Base-by-base conservation (phyloP, 2,113 vertebrate genomes). In the Calidris pygmaea region DNA sequence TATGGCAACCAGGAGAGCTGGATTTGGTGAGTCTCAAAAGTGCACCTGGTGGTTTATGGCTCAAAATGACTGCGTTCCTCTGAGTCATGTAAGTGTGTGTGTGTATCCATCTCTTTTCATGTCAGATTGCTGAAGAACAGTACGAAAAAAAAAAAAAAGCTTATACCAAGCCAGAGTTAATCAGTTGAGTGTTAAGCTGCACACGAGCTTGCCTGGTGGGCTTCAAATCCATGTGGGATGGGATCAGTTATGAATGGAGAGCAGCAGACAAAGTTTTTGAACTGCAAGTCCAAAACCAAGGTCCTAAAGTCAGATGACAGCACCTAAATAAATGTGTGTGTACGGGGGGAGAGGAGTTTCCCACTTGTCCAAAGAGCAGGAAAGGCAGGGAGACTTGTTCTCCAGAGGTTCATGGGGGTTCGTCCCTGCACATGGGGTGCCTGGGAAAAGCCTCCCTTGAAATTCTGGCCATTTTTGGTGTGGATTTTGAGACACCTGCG, bases 1-100 rank as follows among this genome's bases (percentile, higher is more conserved):
- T 95, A 96, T 97, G 97, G 93, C 94, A 97, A 96, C 52, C 72
- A 96, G 65, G 82, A 96, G 84, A 89, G 59, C 60, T 78, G 87
- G 68, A 85, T 90, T 96, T 94, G 80, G 91, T 96, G 87, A 89
- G 87, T 68, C 94, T 96, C 95, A 90, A 55, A 97, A 93, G 76
- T 63, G 63, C 96, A 96, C 80, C 83, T 97, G 94, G 95, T 82
- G 74, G 73, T 97, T 97, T 96, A 96, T 87, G 80, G 83, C 78
- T 94, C 90, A 52, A 97, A 94, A 90, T 73, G 56, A 70, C 77
- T 50, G 50, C 0, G 7, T 72, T 95, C 65, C 65, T 92, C 84
- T 96, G 76, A 90, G 89, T 78, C 63, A 77, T 70, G 55, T 37
- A 76, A 68, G 66, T 23, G 47, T 74, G 41, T 30, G 78, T 86